Evolutionary conservation across 2,797 vertebrate species (phyloP).

Genomic region (Petrocephalus schoutedeni): DNA sequence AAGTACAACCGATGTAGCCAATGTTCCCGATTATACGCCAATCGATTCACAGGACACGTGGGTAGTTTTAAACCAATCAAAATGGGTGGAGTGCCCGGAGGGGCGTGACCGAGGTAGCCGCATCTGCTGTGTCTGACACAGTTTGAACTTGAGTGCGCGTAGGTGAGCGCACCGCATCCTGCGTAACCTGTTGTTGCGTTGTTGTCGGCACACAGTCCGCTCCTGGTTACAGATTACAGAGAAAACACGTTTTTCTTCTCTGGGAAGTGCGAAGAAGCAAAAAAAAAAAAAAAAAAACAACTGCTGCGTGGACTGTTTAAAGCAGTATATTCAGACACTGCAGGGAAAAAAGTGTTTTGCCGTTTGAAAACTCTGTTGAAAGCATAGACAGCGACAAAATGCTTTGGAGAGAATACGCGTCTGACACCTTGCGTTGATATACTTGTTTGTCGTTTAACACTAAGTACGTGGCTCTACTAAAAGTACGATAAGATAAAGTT

Average conservation of each 20-base stretch:
- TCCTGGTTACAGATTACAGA: neutral
- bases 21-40: neutral
- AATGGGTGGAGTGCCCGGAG: slow-evolving; percentile 20
- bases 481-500: neutral
- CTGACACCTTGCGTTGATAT: neutral
- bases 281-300: neutral
- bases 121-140: neutral
- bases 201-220: no score
- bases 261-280: neutral
- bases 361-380: neutral
- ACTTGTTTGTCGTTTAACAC: neutral
- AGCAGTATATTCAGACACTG: neutral
- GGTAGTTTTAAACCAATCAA: slow-evolving; percentile 30
- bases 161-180: neutral
- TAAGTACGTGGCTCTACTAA: neutral
- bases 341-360: neutral
- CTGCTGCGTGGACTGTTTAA: neutral
- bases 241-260: neutral
- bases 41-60: slow-evolving; percentile 24
- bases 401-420: neutral
- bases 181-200: slow-evolving; percentile 16
- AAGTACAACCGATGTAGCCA: neutral
- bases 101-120: neutral
- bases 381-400: neutral
- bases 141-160: neutral